phyloP scores from a whole-genome alignment of 2,797 vertebrate species.

The Chelidonichthys spinosus region DNA sequence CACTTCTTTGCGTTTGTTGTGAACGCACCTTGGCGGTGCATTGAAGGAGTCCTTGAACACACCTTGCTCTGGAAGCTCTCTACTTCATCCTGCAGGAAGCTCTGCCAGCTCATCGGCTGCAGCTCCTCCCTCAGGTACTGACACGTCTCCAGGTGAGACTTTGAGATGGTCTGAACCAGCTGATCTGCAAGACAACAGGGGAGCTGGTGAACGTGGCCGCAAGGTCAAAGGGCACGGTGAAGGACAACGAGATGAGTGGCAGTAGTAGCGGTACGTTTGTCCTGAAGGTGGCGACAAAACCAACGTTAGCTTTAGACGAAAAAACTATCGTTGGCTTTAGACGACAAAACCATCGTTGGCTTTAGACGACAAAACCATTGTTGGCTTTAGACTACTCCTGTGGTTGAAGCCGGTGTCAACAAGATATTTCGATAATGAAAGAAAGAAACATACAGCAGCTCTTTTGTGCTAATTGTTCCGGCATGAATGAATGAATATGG shows the following conservation, averaged over 20 bases:
- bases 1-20: too few species aligned
- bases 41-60: conserved; percentile 7
- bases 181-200: conserved; percentile 83
- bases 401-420: not conserved
- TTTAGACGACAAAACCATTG: too few species aligned
- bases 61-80: conserved; percentile 94
- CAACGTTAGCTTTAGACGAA: too few species aligned
- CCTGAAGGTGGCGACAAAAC: not conserved
- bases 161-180: conserved; percentile 92
- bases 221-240: not conserved
- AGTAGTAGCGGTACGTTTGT: not conserved
- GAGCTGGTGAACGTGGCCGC: not conserved
- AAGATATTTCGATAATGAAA: conserved; percentile 2
- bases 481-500: not conserved
- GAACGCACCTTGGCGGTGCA: too few species aligned
- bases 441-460: not conserved
- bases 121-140: conserved; percentile 94
- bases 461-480: conserved; percentile 8
- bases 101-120: conserved; percentile 93
- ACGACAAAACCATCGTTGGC: too few species aligned
- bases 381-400: too few species aligned
- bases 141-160: conserved; percentile 95
- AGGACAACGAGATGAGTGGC: not conserved
- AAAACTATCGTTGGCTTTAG: too few species aligned
- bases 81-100: conserved; percentile 90